Evolutionary conservation across 1,140 invertebrate genomes (phyloP), one percentile per base, ranked within the genome.

Genomic region (Drosophila micromelanica): DNA sequence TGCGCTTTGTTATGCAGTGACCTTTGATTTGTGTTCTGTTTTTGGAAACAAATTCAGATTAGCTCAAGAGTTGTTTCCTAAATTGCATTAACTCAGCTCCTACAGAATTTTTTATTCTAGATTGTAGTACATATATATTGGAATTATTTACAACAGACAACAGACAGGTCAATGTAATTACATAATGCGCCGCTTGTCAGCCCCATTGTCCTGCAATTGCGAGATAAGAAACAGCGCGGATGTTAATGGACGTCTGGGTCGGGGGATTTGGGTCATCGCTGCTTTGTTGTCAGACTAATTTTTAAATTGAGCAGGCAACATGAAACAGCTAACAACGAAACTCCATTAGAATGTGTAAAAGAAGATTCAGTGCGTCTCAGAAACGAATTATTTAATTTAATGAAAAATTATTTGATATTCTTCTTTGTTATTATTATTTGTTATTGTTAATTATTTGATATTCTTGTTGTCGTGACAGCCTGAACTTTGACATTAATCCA

Each of bases 141-240:
- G 12, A 8, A 5, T 57, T 23, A 23, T 17, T 17, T 17, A 23
- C 20, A 23, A 23, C 20, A 23, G 20, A 3, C 20, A 23, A 2
- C 20, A 2, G 8, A 30, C 51, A 45, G 30, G 40, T 49, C 45
- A 64, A 54, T 37, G 63, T 80, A 86, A 87, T 87, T 86, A 87
- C 52, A 65, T 81, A 86, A 87, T 70, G 70, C 60, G 52, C 59
- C 63, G 75, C 69, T 70, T 76, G 67, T 52, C 40, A 45, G 35
- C 13, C 5, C 32, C 78, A 70, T 76, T 82, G 78, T 87, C 51
- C 75, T 49, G 71, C 80, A 78, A 81, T 81, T 81, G 78, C 65
- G 42, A 67, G 71, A 65, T 74, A 78, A 49, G 42, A 70, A 40
- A 59, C 4, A 30, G 37, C 11, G 9, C 11, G 40, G 7, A 7